These are phyloP conservation scores for Melanostigma gelatinosum DNA, from an alignment of 2,113 vertebrate genomes.

Conservation along the genomic window DNA sequence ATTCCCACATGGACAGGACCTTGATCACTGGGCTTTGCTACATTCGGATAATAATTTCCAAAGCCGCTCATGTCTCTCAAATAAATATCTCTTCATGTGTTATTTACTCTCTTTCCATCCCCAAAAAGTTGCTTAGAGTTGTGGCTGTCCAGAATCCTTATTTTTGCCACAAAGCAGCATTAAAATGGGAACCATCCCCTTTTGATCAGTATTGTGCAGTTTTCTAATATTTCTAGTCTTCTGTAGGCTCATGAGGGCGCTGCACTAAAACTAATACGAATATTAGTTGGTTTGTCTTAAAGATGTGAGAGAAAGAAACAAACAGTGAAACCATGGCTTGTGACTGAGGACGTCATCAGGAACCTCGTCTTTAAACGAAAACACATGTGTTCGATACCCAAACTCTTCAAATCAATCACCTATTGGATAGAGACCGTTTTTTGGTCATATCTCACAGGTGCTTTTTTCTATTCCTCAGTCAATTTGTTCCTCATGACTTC, in stretches of 20 bases:
- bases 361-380: neutral
- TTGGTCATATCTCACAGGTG: neutral
- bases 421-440: neutral
- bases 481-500: neutral
- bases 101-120: slow-evolving; percentile 5
- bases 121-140: neutral
- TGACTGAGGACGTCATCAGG: too few species aligned
- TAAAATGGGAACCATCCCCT: neutral
- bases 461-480: neutral
- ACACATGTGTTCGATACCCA: neutral
- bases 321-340: too few species aligned
- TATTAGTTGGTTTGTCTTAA: too few species aligned
- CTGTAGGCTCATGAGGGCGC: too few species aligned
- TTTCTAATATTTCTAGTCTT: neutral
- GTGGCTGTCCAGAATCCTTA: neutral
- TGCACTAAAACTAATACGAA: too few species aligned
- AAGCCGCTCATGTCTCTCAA: slow-evolving; percentile 15
- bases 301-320: too few species aligned
- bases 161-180: neutral
- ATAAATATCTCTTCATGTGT: slow-evolving; percentile 19
- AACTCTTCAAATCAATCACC: neutral
- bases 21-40: slow-evolving; percentile 16
- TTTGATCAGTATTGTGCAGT: neutral
- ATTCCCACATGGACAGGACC: slow-evolving; percentile 15
- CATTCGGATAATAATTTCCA: slow-evolving; percentile 30